Base-by-base conservation (phyloP, 1,140 invertebrate species). In the Plodia interpunctella region DNA sequence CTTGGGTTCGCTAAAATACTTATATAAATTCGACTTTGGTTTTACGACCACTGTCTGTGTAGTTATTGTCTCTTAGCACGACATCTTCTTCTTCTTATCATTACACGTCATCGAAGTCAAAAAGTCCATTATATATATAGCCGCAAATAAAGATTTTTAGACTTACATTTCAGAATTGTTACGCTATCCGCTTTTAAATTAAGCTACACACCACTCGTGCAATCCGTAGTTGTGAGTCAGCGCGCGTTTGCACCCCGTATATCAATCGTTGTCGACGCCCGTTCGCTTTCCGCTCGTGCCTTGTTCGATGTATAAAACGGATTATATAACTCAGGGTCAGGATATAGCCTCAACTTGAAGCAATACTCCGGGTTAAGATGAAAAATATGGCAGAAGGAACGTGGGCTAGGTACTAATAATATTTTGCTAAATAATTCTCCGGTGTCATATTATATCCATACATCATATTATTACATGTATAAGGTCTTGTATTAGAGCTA, bases 201-300 rank as follows among this genome's bases (percentile, higher is more conserved):
- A 56, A 0, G 59, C 69, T 74, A 74, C 13, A 44, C 63, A 0
- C 50, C 59, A 60, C 60, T 54, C 59, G 62, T 73, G 70, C 64
- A 77, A 76, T 65, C 63, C 73, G 66, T 83, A 84, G 74, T 85
- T 87, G 74, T 80, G 70, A 87, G 82, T 87, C 82, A 68, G 74
- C 69, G 62, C 79, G 76, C 82, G 82, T 87, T 76, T 78, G 82
- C 84, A 74, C 84, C 72, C 70, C 76, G 78, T 87, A 83, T 82
- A 82, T 84, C 82, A 85, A 82, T 79, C 71, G 72, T 80, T 87
- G 82, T 84, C 80, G 79, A 82, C 80, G 79, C 71, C 68, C 70
- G 67, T 69, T 69, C 72, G 69, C 73, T 78, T 65, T 76, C 73
- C 63, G 70, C 60, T 74, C 38, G 51, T 53, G 63, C 72, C 69